Conservation (phyloP, 2,888 invertebrate genomes). For the Phragmatobia fuliginosa region DNA sequence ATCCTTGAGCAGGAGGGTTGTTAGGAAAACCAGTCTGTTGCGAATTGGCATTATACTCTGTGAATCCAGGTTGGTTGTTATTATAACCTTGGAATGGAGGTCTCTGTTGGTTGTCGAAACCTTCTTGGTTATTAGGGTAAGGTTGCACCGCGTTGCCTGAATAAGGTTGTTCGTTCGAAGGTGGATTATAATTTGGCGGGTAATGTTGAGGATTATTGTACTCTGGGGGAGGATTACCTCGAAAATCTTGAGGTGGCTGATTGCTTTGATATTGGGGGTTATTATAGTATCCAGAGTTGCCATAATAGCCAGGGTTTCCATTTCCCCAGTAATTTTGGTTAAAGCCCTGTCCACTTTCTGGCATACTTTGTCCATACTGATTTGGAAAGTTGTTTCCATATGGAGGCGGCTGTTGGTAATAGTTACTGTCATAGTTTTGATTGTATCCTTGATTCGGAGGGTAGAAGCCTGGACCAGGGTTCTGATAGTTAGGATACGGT, state of each 20-base stretch:
- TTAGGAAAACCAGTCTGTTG: slow-evolving; percentile 61
- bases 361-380: slow-evolving; percentile 73
- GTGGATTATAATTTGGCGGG: slow-evolving; percentile 69
- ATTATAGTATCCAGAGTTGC: slow-evolving; percentile 76
- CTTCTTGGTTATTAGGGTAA: slow-evolving; percentile 70
- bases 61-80: slow-evolving; percentile 66
- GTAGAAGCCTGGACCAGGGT: slow-evolving; percentile 72
- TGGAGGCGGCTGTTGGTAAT: slow-evolving; percentile 73
- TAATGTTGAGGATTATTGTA: slow-evolving; percentile 70
- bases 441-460: slow-evolving; percentile 83
- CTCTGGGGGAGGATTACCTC: slow-evolving; percentile 63
- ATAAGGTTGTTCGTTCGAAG: slow-evolving; percentile 66
- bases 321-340: slow-evolving; percentile 81
- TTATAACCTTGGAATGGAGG: slow-evolving; percentile 69
- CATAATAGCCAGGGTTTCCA: slow-evolving; percentile 70
- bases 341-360: slow-evolving; percentile 68
- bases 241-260: slow-evolving; percentile 68
- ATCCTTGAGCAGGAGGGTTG: slow-evolving; percentile 64
- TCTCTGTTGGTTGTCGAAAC: slow-evolving; percentile 68
- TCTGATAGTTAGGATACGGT: slow-evolving; percentile 77
- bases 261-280: slow-evolving; percentile 76
- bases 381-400: slow-evolving; percentile 78
- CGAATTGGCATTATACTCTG: slow-evolving; percentile 69
- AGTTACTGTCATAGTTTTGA: slow-evolving; percentile 76
- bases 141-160: slow-evolving; percentile 69